phyloP scores from a whole-genome alignment of 1,140 invertebrate species.

The Drosophila sulfurigaster region DNA sequence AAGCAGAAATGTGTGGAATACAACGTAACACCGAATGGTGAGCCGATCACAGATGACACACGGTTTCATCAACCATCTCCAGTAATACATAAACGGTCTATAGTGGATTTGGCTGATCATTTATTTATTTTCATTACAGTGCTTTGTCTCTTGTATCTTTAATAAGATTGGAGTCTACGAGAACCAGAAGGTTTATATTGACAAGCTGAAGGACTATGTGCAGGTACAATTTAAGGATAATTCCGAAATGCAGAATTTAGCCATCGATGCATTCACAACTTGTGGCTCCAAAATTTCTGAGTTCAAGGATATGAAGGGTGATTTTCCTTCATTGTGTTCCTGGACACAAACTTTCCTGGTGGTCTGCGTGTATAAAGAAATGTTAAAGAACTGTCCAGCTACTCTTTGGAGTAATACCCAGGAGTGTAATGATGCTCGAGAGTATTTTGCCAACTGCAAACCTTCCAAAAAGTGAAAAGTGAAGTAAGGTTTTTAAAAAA shows the following conservation, averaged over 20 bases:
- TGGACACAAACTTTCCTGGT: constrained; percentile 38
- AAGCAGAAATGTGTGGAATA: constrained; percentile 59
- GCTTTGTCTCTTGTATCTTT: constrained; percentile 59
- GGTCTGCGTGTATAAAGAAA: constrained; percentile 51
- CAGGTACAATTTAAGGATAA: constrained; percentile 32
- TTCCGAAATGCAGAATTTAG: constrained; percentile 46
- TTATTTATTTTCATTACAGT: constrained; percentile 24
- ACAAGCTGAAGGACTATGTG: constrained; percentile 50
- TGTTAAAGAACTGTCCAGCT: constrained; percentile 61
- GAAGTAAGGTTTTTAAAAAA: neutral
- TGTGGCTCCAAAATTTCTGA: constrained; percentile 53
- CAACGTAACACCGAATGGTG: constrained; percentile 36
- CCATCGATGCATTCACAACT: constrained; percentile 50
- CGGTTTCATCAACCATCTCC: constrained; percentile 41
- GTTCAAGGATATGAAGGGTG: constrained; percentile 45
- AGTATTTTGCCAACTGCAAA: constrained; percentile 65
- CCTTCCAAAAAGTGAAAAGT: constrained; percentile 12
- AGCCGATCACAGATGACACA: constrained; percentile 34
- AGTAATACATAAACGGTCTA: constrained; percentile 39
- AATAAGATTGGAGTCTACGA: constrained; percentile 64
- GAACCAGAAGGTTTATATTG: constrained; percentile 44
- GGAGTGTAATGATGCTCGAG: constrained; percentile 56
- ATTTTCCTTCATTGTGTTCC: constrained; percentile 39
- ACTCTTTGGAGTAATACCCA: constrained; percentile 55
- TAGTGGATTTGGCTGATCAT: no score